A percentile compares a stretch with the other conserved stretches of the same genome.
phyloP scores from a whole-genome alignment of 23 tunicate genomes.

The Oikopleura vanhoeffeni region DNA sequence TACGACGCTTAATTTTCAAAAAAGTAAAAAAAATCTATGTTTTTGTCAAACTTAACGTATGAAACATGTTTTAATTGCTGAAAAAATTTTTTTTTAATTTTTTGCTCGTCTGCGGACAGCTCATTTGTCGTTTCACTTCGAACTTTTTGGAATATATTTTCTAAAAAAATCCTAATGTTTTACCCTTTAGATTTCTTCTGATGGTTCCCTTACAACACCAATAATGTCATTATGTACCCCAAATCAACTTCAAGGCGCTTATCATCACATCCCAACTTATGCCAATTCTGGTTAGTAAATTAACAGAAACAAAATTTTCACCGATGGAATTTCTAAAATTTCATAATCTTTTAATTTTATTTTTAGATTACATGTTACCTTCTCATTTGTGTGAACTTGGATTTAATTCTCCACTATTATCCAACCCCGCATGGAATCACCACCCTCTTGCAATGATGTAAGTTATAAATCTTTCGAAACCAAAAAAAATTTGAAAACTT shows the following conservation, averaged over 20 bases:
- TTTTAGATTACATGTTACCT: constrained; percentile 1
- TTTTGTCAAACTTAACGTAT: too few relatives aligned
- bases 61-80: too few relatives aligned
- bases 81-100: too few relatives aligned
- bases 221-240: background rate
- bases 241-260: background rate
- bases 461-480: background rate
- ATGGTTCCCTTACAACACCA: background rate
- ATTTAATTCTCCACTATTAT: background rate
- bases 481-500: too few relatives aligned
- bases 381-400: background rate
- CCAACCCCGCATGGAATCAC: background rate
- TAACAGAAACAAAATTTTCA: too few relatives aligned
- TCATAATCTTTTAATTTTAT: background rate
- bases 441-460: background rate
- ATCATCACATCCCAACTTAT: background rate
- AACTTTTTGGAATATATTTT: too few relatives aligned
- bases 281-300: background rate
- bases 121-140: too few relatives aligned
- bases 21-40: too few relatives aligned
- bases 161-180: too few relatives aligned
- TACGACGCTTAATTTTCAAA: too few relatives aligned
- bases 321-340: too few relatives aligned
- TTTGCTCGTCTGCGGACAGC: too few relatives aligned
- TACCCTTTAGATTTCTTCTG: background rate